Evolutionary conservation across 2,113 vertebrate genomes (phyloP).

Genomic region (Callipepla californica): DNA sequence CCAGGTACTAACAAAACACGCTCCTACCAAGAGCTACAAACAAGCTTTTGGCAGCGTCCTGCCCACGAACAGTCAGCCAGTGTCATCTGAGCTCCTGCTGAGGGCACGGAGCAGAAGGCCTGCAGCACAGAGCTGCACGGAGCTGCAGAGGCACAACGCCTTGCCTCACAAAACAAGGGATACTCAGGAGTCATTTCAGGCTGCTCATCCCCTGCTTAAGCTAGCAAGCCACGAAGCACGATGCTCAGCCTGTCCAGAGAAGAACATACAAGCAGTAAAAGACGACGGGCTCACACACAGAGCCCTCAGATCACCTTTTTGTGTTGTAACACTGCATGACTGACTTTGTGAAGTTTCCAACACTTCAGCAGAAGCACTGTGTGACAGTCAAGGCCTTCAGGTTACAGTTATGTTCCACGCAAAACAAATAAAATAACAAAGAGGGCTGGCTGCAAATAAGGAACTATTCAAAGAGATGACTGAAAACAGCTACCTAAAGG

Average conservation of each 20-base stretch:
- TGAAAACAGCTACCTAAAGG: neutral
- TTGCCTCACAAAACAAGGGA: neutral
- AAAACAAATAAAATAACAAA: neutral
- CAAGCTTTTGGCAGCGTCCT: neutral
- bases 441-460: neutral
- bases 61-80: fast-evolving
- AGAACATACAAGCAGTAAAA: neutral
- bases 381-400: neutral
- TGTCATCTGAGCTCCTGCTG: neutral
- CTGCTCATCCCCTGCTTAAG: neutral
- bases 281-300: neutral
- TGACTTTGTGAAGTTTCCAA: neutral
- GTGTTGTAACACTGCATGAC: neutral
- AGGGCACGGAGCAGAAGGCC: neutral
- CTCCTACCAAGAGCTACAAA: neutral
- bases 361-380: neutral
- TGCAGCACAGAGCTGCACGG: neutral
- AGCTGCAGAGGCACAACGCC: neutral
- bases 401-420: neutral
- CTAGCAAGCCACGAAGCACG: neutral
- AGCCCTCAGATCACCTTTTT: neutral
- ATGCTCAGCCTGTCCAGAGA: neutral
- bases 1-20: neutral
- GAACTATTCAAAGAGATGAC: neutral
- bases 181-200: neutral